Percentiles rank a stretch among this genome's conserved stretches.
Conservation (phyloP, 2,113 vertebrate species). For the Eolophus roseicapilla region DNA sequence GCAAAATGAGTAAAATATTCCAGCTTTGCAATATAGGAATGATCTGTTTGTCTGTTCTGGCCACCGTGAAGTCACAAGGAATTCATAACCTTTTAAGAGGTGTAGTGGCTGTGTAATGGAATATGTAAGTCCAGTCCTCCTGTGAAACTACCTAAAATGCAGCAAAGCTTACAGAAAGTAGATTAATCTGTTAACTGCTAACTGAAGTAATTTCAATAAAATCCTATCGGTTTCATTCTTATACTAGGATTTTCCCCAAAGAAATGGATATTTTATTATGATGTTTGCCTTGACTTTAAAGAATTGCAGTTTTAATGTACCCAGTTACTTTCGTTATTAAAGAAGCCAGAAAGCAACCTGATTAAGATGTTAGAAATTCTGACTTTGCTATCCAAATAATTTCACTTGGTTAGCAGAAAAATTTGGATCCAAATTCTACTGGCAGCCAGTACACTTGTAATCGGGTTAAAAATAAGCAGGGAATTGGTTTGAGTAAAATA, state of each 20-base stretch:
- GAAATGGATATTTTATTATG: neutral
- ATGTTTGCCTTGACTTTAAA: constrained; percentile 2
- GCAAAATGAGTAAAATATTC: neutral
- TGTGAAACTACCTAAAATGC: neutral
- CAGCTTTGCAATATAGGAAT: neutral
- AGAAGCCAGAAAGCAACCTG: neutral
- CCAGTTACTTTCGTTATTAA: constrained; percentile 8
- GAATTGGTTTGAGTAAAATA: neutral
- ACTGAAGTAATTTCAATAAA: neutral
- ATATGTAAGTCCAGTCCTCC: neutral
- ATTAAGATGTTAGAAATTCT: constrained; percentile 21
- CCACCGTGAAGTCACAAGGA: neutral
- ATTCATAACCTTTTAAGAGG: neutral
- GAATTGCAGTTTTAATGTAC: constrained; percentile 6
- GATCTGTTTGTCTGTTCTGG: neutral
- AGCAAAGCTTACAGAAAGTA: neutral
- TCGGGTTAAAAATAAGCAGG: constrained; percentile 4
- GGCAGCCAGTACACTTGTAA: neutral
- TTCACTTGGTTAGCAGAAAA: neutral
- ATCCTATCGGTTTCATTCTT: neutral
- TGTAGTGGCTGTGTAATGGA: fast-evolving
- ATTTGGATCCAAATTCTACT: constrained; percentile 22
- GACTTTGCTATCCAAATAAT: constrained; percentile 4
- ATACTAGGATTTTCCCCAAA: neutral
- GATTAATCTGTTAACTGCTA: neutral